phyloP scores from a whole-genome alignment of 1,140 invertebrate genomes.

The Zaprionus kolodkinae region DNA sequence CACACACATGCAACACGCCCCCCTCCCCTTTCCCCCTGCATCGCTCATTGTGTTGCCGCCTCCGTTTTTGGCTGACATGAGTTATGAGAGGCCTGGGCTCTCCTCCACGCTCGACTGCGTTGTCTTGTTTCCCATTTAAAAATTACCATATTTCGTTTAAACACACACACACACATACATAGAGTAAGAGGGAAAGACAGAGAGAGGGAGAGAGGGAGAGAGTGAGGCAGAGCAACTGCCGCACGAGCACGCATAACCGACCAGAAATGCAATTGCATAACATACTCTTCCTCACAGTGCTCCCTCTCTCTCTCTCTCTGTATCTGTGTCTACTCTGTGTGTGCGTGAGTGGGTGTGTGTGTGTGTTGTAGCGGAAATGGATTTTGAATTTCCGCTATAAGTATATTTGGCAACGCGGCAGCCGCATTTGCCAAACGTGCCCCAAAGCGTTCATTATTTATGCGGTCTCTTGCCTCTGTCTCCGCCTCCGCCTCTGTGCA shows the following conservation, averaged over 20 bases:
- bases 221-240: constrained; percentile 14
- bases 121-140: constrained; percentile 52
- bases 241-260: constrained; percentile 3
- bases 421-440: constrained; percentile 18
- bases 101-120: constrained; percentile 19
- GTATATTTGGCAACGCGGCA: constrained; percentile 30
- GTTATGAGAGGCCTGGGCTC: constrained; percentile 61
- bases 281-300: constrained; percentile 26
- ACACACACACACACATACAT: constrained; percentile 15
- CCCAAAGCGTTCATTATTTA: constrained; percentile 46
- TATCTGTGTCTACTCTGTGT: background rate
- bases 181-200: background rate
- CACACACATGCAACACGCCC: constrained; percentile 16
- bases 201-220: constrained; percentile 7
- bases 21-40: constrained; percentile 12
- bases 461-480: constrained; percentile 19
- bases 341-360: constrained; percentile 1
- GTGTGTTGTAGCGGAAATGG: constrained; percentile 58
- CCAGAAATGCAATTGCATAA: constrained; percentile 41
- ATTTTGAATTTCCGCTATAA: constrained; percentile 72
- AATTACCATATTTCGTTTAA: constrained; percentile 69
- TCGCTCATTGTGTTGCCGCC: constrained; percentile 65
- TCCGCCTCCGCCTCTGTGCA: background rate
- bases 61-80: constrained; percentile 50
- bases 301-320: too few relatives aligned